These are phyloP conservation scores for Cydia amplana DNA, from an alignment of 1,140 invertebrate genomes.

Conservation along the genomic window DNA sequence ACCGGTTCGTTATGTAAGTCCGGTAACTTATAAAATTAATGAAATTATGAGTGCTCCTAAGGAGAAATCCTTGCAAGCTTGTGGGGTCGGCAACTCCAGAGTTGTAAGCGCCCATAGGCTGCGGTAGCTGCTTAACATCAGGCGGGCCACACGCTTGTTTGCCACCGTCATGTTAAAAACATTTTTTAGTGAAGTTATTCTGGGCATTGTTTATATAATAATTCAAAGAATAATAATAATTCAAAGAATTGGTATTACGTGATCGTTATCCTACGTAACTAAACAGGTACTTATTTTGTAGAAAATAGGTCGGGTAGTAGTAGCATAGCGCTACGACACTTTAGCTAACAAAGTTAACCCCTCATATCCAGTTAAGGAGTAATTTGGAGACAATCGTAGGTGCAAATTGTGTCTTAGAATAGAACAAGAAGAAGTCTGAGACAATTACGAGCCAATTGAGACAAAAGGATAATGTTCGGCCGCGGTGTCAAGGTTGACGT, in stretches of 20 bases:
- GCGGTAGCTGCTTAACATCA: no score
- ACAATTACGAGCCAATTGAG: constrained; percentile 76
- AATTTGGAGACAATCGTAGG: constrained; percentile 66
- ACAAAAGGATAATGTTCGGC: constrained; percentile 79
- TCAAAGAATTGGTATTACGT: constrained; percentile 48
- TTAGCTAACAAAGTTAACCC: constrained; percentile 45
- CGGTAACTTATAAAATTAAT: no score
- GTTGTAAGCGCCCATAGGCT: no score
- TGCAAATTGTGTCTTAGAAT: constrained; percentile 77
- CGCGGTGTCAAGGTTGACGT: constrained; percentile 70
- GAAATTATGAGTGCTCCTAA: no score
- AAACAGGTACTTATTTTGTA: background rate
- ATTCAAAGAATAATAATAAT: background rate
- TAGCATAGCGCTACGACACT: background rate
- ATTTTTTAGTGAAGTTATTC: background rate
- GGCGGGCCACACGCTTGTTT: no score
- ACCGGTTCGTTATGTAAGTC: no score
- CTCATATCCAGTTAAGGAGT: constrained; percentile 62
- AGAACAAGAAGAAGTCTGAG: constrained; percentile 67
- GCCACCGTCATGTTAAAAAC: no score
- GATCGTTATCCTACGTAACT: constrained; percentile 33
- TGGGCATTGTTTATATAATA: background rate
- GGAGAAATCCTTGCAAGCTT: no score
- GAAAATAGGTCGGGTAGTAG: background rate
- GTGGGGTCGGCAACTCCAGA: no score